phyloP scores from a whole-genome alignment of 2,797 vertebrate genomes.

The Tragopan temminckii region DNA sequence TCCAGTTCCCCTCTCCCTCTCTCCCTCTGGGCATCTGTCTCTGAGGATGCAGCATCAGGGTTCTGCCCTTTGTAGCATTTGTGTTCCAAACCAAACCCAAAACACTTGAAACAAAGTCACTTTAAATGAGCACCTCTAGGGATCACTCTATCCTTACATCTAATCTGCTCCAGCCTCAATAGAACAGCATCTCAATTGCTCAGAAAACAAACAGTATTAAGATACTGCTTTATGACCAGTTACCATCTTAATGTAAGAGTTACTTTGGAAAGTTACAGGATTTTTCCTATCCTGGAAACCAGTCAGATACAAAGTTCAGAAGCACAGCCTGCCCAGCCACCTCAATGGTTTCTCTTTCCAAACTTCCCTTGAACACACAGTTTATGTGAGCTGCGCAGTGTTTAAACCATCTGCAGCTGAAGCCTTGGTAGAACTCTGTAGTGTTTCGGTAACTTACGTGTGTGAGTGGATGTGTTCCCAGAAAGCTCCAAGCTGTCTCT shows the following conservation, averaged over 20 bases:
- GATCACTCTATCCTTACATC: background rate
- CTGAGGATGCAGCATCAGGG: background rate
- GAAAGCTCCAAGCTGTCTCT: background rate
- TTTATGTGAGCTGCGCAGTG: background rate
- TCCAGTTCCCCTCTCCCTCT: background rate
- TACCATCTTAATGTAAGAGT: background rate
- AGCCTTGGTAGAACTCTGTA: background rate
- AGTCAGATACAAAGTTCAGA: background rate
- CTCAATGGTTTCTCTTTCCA: background rate
- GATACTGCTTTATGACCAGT: accelerated
- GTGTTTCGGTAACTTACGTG: background rate
- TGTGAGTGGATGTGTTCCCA: background rate
- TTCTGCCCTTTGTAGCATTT: background rate
- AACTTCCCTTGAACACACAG: background rate
- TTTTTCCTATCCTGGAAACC: background rate
- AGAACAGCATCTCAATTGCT: background rate
- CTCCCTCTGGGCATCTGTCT: accelerated
- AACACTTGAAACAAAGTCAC: background rate
- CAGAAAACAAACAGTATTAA: background rate
- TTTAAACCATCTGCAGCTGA: background rate
- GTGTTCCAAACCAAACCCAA: background rate
- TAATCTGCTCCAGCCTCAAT: background rate
- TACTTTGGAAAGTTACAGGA: background rate
- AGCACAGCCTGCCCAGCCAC: background rate
- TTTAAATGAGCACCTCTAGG: background rate